Evolutionary conservation across 2,888 invertebrate species (phyloP).

Genomic region (Drosophila differens): DNA sequence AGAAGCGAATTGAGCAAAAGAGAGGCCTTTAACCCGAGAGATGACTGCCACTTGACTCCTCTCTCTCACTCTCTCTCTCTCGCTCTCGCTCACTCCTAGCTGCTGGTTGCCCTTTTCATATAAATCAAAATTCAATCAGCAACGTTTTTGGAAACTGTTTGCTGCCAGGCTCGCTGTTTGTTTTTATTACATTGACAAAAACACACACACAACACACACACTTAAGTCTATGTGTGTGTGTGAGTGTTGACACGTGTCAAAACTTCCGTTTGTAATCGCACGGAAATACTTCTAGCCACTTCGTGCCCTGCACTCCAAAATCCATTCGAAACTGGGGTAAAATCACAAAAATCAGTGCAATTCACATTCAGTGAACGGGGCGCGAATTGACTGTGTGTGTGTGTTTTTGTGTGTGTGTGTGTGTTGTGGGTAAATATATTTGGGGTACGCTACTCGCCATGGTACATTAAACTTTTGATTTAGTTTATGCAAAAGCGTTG

Average conservation of each 20-base stretch:
- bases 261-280: constrained; percentile 82
- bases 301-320: constrained; percentile 61
- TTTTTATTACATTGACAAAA: constrained; percentile 75
- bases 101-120: constrained; percentile 32
- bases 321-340: constrained; percentile 74
- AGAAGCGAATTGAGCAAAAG: constrained; percentile 14
- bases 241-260: constrained; percentile 83
- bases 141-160: constrained; percentile 49
- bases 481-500: constrained; percentile 73
- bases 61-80: not conserved
- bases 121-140: constrained; percentile 83
- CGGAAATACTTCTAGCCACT: constrained; percentile 78
- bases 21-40: constrained; percentile 63
- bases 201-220: constrained; percentile 31
- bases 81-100: not conserved
- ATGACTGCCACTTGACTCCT: constrained; percentile 56
- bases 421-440: constrained; percentile 55
- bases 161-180: constrained; percentile 62
- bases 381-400: constrained; percentile 8
- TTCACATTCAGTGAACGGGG: constrained; percentile 37
- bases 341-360: constrained; percentile 65
- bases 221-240: constrained; percentile 22
- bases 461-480: constrained; percentile 79
- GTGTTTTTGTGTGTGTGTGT: constrained; percentile 16
- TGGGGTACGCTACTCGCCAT: constrained; percentile 53